phyloP scores from a whole-genome alignment of 2,888 invertebrate species.

The Tridacna gigas region DNA sequence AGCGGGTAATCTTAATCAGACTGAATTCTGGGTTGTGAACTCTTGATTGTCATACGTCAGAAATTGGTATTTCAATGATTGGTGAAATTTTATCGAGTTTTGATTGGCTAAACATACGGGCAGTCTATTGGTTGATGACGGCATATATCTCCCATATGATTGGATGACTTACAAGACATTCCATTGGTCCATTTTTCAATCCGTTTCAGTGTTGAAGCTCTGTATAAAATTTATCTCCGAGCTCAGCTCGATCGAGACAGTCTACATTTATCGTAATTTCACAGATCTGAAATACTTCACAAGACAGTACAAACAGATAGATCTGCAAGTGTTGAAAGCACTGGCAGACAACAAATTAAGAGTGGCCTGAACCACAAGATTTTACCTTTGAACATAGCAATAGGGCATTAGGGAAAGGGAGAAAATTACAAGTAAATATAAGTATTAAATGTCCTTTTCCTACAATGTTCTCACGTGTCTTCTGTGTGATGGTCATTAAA shows the following conservation, averaged over 20 bases:
- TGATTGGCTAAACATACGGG: slow-evolving; percentile 56
- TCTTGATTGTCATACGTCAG: slow-evolving; percentile 29
- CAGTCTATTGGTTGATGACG: slow-evolving; percentile 59
- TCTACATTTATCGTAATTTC: too few relatives aligned
- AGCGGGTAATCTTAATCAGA: slow-evolving; percentile 55
- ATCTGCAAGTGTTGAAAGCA: too few relatives aligned
- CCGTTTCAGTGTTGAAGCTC: slow-evolving; percentile 23
- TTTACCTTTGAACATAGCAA: too few relatives aligned
- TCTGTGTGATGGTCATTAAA: too few relatives aligned
- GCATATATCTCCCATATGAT: neutral
- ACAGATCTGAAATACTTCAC: too few relatives aligned
- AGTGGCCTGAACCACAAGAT: too few relatives aligned
- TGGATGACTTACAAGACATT: slow-evolving; percentile 19
- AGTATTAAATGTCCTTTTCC: too few relatives aligned
- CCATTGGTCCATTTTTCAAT: slow-evolving; percentile 58
- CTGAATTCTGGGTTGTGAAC: slow-evolving; percentile 57
- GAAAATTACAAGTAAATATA: too few relatives aligned
- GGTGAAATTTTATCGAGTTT: slow-evolving; percentile 29
- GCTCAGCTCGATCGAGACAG: neutral
- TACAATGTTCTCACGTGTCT: too few relatives aligned
- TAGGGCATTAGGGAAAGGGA: too few relatives aligned
- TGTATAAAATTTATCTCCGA: neutral
- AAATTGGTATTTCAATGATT: slow-evolving; percentile 56
- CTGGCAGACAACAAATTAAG: too few relatives aligned
- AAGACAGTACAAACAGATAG: too few relatives aligned